Base-by-base conservation (phyloP, 2,888 invertebrate genomes). In the Lasioglossum figueresi region DNA sequence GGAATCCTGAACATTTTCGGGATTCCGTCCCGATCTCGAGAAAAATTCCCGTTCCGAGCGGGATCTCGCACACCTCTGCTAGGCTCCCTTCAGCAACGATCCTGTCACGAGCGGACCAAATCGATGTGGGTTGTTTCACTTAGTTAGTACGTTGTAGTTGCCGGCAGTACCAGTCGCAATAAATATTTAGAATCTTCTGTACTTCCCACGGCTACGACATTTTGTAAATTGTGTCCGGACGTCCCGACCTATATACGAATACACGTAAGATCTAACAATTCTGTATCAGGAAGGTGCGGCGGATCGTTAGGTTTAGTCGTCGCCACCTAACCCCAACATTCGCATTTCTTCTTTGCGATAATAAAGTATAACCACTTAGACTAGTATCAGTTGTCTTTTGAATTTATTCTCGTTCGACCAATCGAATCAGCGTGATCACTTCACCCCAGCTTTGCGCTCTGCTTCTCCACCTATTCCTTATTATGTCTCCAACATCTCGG, bases 151-250 rank as follows among this genome's bases (percentile, higher is more conserved):
- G 27, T 63, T 83, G 71, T 84, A 83, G 37, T 37, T 37, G 16
- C 27, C 12, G 59, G 34, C 52, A 4, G 40, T 23, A 31, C 43
- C 31, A 37, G 52, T 48, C 40, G 37, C 56, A 84, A 83, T 84
- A 84, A 84, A 84, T n/a, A 48, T 77, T 84, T 74, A 70, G n/a
- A 70, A 70, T n/a, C 34, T 23, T 70, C 70, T 40, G n/a, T n/a
- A 37, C 68, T 16, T 68, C 34, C 66, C 12, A 70, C 70, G 40
- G 23, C 37, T 40, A 70, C 23, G n/a, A n/a, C 40, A 34, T 34
- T 66, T 23, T 63, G 1, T 66, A 34, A 66, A 66, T 34, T 66
- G 10, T 34, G 66, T 8, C 31, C 19, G 19, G 31, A 31, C 16
- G 16, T 31, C 5, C 16, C 16, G 63, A 63, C 31, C 63, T 31